Evolutionary conservation across 2,888 invertebrate genomes (phyloP).

Genomic region (Orchestes rusci): DNA sequence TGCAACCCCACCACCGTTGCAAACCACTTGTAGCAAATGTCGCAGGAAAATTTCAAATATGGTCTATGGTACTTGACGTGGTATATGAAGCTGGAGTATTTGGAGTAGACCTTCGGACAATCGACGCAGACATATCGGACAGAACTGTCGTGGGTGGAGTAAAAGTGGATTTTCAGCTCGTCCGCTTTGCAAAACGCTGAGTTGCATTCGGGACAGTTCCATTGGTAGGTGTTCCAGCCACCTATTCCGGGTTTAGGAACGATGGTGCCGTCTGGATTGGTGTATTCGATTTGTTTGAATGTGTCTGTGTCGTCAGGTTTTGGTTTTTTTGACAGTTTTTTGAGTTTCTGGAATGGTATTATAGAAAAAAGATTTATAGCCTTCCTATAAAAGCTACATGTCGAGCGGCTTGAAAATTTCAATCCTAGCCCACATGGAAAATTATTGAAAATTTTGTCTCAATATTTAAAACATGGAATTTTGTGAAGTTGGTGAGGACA

Average conservation of each 20-base stretch:
- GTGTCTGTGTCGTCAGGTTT: conserved; percentile 8
- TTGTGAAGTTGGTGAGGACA: too few species aligned
- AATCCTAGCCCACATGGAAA: too few species aligned
- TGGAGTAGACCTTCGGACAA: conserved; percentile 56
- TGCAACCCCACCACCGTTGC: conserved; percentile 41
- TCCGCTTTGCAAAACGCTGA: conserved; percentile 44
- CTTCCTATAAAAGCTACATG: too few species aligned
- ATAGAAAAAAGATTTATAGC: conserved; percentile 2
- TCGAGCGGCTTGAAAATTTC: too few species aligned
- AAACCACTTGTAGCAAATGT: conserved; percentile 52
- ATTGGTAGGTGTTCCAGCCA: conserved; percentile 47
- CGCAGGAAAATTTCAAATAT: conserved; percentile 50
- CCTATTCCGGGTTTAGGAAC: conserved; percentile 35
- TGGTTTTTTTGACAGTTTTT: conserved; percentile 1
- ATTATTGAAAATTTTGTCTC: too few species aligned
- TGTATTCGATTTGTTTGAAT: conserved; percentile 18
- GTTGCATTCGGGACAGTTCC: conserved; percentile 50
- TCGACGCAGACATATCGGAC: conserved; percentile 59
- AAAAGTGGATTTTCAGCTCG: conserved; percentile 54
- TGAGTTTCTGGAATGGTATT: too few species aligned
- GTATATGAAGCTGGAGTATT: conserved; percentile 56
- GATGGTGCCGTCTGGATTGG: conserved; percentile 39
- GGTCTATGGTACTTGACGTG: conserved; percentile 57
- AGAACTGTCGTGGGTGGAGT: conserved; percentile 55
- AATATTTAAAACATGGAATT: too few species aligned